A percentile compares a stretch with the other conserved stretches of the same genome.
Evolutionary conservation across 2,113 vertebrate genomes (phyloP).

Genomic region (Tricholaema leucomelas): DNA sequence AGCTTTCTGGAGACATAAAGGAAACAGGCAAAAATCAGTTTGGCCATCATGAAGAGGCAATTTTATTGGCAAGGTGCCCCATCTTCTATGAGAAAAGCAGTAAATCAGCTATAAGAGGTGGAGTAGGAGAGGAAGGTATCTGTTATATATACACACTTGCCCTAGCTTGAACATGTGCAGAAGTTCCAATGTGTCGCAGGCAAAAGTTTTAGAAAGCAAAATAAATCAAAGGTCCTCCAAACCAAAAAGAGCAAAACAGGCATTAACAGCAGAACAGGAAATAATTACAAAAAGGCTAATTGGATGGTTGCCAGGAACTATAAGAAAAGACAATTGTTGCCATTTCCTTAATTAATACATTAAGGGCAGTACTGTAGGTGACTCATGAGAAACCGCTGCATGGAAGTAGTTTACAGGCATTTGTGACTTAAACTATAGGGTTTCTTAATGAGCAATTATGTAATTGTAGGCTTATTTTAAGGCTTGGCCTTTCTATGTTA

Average conservation of each 20-base stretch:
- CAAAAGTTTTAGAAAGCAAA: not conserved
- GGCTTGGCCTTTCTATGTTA: not conserved
- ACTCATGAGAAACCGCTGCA: not conserved
- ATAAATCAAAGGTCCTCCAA: not conserved
- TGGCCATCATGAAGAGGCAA: not conserved
- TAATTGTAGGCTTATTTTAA: not conserved
- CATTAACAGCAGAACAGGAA: not conserved
- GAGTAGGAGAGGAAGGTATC: not conserved
- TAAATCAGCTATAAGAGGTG: not conserved
- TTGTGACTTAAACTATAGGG: not conserved
- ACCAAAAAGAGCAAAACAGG: not conserved
- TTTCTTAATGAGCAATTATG: not conserved
- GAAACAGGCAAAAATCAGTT: not conserved
- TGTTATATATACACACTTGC: not conserved
- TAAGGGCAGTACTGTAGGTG: not conserved
- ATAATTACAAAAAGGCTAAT: not conserved
- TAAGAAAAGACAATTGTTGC: not conserved
- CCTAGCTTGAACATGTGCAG: accelerated
- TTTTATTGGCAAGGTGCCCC: not conserved
- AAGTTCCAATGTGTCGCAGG: not conserved
- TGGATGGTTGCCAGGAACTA: not conserved
- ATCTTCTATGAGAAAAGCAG: not conserved
- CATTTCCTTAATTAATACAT: not conserved
- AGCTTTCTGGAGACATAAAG: not conserved
- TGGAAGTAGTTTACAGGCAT: not conserved